phyloP scores from a whole-genome alignment of 2,888 invertebrate species.

The Drosophila atripex region DNA sequence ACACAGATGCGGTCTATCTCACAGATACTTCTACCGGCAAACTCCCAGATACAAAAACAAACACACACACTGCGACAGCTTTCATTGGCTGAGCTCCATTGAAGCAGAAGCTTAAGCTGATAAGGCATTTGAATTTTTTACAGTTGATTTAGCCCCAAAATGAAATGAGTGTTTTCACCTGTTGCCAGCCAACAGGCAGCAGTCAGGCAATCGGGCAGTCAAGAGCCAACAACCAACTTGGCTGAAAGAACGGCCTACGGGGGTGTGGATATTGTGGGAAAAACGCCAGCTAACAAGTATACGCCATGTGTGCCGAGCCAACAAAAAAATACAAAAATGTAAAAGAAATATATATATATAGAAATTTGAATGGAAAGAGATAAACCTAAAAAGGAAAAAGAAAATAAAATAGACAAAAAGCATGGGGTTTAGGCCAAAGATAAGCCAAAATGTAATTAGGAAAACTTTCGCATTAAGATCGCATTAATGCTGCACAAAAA shows the following conservation, averaged over 20 bases:
- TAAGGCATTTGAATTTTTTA: conserved; percentile 62
- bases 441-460: conserved; percentile 53
- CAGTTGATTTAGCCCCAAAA: conserved; percentile 58
- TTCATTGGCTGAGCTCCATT: conserved; percentile 42
- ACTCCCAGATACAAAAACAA: conserved; percentile 11
- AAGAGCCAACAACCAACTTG: not conserved
- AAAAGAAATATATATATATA: not conserved
- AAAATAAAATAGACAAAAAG: not conserved
- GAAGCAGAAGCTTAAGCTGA: conserved; percentile 57
- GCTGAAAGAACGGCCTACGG: conserved; percentile 44
- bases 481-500: conserved; percentile 18
- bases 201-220: too few relatives aligned
- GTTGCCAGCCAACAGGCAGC: conserved; percentile 34
- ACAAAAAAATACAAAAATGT: conserved; percentile 4
- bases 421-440: not conserved
- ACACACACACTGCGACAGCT: not conserved
- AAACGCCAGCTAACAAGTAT: conserved; percentile 40
- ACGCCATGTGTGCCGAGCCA: conserved; percentile 43
- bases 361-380: not conserved
- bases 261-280: conserved; percentile 23
- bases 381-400: not conserved
- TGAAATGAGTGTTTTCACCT: conserved; percentile 48
- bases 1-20: not conserved
- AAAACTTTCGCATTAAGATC: conserved; percentile 37
- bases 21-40: conserved; percentile 1